Base-by-base conservation (phyloP, 2,113 vertebrate genomes). In the Microcebus griseorufus region DNA sequence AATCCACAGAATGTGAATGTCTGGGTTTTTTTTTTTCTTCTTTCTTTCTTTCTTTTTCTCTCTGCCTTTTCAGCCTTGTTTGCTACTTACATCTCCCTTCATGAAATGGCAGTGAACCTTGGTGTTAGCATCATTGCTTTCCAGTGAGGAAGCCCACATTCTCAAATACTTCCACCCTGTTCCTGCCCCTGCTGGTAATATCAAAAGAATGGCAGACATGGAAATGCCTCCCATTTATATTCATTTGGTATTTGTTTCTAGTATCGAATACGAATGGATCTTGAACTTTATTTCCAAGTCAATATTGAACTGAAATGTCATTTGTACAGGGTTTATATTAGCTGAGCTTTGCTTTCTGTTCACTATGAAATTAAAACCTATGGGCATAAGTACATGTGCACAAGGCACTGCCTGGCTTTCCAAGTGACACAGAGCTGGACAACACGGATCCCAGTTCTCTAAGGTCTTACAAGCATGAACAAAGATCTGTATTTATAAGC, bases 281-380 rank as follows among this genome's bases (percentile, higher is more conserved):
- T 95, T 96, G 37, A 3, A 70, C 88, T 98, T 97, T 97, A 87
- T 98, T 98, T 98, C 95, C 91, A 95, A 97, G 88, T 94, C 93
- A 95, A 53, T 97, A 90, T 89, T 93, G 69, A 96, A 95, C 93
- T 95, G 75, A 97, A 97, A 97, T 96, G 95, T 97, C 96, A 85
- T 93, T 94, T 96, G 45, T 92, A 95, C 94, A 92, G 75, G 80
- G 79, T 79, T 79, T 51, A 70, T 94, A 94, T 96, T 82, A 93
- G 86, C 42, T 34, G 89, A 94, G 27, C 67, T 76, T 96, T 97
- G 67, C 89, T 94, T 80, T 83, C 79, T 83, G 34, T 29, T 94
- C 86, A 79, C 73, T 97, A 62, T 96, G 72, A 82, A 96, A 88
- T 88, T 67, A 92, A 85, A 93, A 90, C 78, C 64, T 32, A 12